Evolutionary conservation across 2,113 vertebrate species (phyloP).

Genomic region (Cavia aperea): DNA sequence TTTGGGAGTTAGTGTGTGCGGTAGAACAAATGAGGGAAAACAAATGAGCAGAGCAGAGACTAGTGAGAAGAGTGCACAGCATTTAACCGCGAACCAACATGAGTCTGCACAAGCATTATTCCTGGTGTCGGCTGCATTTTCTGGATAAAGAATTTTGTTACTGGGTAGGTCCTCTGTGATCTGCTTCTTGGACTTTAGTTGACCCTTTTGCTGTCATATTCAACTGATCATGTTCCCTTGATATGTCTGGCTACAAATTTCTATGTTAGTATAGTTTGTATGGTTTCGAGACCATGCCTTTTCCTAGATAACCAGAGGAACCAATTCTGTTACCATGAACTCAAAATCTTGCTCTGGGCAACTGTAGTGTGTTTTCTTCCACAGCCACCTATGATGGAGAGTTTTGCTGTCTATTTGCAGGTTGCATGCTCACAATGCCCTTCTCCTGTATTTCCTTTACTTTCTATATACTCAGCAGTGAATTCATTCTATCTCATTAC

Average conservation of each 20-base stretch:
- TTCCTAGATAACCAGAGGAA: background rate
- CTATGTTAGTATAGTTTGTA: background rate
- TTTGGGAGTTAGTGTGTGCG: background rate
- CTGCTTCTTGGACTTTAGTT: background rate
- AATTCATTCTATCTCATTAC: background rate
- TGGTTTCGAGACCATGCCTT: background rate
- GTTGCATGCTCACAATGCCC: background rate
- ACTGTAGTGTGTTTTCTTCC: background rate
- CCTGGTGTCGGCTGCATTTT: background rate
- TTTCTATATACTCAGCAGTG: background rate
- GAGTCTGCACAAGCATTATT: background rate
- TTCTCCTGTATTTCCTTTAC: background rate
- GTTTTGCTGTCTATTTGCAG: background rate
- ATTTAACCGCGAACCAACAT: fast-evolving
- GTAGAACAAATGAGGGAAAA: background rate
- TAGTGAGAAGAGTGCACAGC: background rate
- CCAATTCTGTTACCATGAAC: background rate
- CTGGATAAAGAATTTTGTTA: background rate
- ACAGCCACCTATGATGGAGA: background rate
- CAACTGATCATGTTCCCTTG: background rate
- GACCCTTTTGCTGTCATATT: background rate
- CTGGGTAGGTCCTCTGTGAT: background rate
- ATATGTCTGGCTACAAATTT: background rate
- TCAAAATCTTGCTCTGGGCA: background rate
- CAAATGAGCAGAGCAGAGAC: background rate